These are phyloP conservation scores for Cyrtodaria siliqua DNA, from an alignment of 2,888 invertebrate species.

Conservation along the genomic window DNA sequence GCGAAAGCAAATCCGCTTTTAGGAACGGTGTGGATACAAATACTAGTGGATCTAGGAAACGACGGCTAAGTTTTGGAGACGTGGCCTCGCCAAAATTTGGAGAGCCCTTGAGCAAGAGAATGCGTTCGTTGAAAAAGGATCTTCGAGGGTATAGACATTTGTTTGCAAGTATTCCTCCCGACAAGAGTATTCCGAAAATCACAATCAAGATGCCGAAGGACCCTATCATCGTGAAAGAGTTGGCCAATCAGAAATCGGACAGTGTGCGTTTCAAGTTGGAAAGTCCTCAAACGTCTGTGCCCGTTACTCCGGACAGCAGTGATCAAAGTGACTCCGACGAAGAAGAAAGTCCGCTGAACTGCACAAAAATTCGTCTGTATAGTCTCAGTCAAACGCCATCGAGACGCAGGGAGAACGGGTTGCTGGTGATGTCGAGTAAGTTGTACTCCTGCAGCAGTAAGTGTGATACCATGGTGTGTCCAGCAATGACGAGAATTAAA, in stretches of 20 bases:
- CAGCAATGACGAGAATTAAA: conserved; percentile 59
- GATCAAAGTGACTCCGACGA: conserved; percentile 58
- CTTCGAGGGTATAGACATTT: conserved; percentile 40
- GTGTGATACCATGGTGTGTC: conserved; percentile 23
- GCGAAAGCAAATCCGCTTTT: too few species aligned
- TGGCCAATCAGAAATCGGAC: conserved; percentile 57
- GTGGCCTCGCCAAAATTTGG: conserved; percentile 29
- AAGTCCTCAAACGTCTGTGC: conserved; percentile 47
- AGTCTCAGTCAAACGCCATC: conserved; percentile 7
- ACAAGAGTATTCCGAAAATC: conserved; percentile 68
- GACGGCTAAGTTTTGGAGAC: conserved; percentile 54
- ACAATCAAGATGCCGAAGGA: conserved; percentile 74
- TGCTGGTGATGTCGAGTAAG: conserved; percentile 5
- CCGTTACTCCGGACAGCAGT: conserved; percentile 52
- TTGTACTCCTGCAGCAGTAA: conserved; percentile 1
- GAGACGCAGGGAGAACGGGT: neutral
- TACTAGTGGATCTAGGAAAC: conserved; percentile 19
- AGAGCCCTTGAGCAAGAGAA: conserved; percentile 38
- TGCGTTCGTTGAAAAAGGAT: conserved; percentile 33
- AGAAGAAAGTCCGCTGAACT: conserved; percentile 60
- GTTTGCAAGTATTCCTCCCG: conserved; percentile 47
- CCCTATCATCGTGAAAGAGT: conserved; percentile 69
- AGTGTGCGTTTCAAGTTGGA: conserved; percentile 68
- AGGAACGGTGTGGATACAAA: too few species aligned
- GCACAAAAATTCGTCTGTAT: conserved; percentile 56